phyloP scores from a whole-genome alignment of 2,113 vertebrate species.

The Dunckerocampus dactyliophorus region DNA sequence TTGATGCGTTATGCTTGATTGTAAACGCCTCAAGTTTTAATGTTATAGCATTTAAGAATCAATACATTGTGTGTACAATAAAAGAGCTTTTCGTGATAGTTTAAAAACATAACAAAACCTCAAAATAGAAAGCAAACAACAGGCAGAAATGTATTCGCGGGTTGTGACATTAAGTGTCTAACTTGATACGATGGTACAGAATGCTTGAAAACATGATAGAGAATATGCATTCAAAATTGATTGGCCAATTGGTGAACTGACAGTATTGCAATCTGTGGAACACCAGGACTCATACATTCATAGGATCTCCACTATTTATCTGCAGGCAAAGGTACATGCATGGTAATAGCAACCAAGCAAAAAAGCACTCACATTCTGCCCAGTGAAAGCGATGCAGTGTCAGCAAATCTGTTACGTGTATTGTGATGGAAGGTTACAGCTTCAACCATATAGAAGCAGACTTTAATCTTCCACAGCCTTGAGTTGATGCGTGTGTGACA shows the following conservation, averaged over 20 bases:
- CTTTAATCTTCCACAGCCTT: not conserved
- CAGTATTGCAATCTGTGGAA: not conserved
- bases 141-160: no score
- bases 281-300: not conserved
- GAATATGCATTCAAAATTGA: no score
- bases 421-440: not conserved
- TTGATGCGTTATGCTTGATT: no score
- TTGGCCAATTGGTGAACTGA: not conserved
- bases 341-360: conserved; percentile 30
- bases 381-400: conserved; percentile 2
- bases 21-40: no score
- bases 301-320: conserved; percentile 22
- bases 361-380: conserved; percentile 48
- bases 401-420: not conserved
- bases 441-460: not conserved
- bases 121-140: no score
- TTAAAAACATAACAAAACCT: no score
- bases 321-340: conserved; percentile 21
- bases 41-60: no score
- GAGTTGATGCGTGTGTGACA: not conserved
- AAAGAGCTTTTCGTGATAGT: no score
- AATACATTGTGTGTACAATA: no score
- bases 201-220: no score
- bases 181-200: no score
- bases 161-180: no score